Percentiles rank a stretch among this genome's conserved stretches.
phyloP scores from a whole-genome alignment of 1,140 invertebrate species.

The Temnothorax curvispinosus region DNA sequence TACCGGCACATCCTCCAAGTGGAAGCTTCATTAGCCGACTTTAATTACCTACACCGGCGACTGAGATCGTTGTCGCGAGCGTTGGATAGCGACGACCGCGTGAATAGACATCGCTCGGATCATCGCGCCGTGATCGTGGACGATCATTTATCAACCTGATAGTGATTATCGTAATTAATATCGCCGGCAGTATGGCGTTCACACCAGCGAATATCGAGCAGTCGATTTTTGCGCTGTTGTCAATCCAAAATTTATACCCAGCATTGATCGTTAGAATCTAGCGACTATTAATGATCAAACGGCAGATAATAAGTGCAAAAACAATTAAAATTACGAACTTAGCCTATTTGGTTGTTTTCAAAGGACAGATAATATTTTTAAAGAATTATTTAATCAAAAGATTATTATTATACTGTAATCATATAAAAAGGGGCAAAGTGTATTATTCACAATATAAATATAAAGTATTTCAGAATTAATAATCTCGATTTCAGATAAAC shows the following conservation, averaged over 20 bases:
- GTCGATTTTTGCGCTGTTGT: slow-evolving; percentile 57
- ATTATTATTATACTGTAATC: neutral
- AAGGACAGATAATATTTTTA: neutral
- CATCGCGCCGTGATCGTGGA: slow-evolving; percentile 74
- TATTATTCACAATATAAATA: neutral
- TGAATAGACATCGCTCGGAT: slow-evolving; percentile 74
- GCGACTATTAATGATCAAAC: slow-evolving; percentile 6
- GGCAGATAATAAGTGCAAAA: neutral
- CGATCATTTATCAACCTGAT: slow-evolving; percentile 79
- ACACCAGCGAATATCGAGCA: slow-evolving; percentile 39
- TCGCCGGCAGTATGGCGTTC: slow-evolving; percentile 62
- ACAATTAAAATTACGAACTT: neutral
- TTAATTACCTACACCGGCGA: slow-evolving; percentile 79
- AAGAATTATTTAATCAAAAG: neutral
- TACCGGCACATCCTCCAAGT: slow-evolving; percentile 70
- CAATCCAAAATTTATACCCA: neutral
- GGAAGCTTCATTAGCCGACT: slow-evolving; percentile 81
- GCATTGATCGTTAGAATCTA: neutral
- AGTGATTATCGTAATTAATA: slow-evolving; percentile 84
- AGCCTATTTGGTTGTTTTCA: neutral
- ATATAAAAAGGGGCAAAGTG: neutral
- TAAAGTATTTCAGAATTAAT: neutral
- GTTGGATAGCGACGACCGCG: slow-evolving; percentile 53
- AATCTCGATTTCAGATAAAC: neutral
- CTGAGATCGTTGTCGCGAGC: slow-evolving; percentile 80